Evolutionary conservation across 1,140 invertebrate genomes (phyloP), one percentile per base, ranked within the genome.

Genomic region (Chrysomallon squamiferum): DNA sequence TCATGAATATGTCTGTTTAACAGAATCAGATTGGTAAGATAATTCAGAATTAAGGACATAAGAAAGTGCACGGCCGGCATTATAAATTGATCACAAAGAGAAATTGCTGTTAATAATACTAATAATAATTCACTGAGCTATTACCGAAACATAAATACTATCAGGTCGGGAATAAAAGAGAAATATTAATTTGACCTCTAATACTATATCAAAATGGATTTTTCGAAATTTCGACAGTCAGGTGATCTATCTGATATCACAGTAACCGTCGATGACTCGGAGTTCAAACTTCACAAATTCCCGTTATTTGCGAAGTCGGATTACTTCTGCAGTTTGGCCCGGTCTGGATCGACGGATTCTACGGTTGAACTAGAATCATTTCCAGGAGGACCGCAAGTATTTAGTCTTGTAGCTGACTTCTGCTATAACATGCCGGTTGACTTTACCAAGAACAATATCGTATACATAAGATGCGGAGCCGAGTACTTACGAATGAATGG

Each of bases 341-440:
- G 41, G 18, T 20, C 22, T 3, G 27, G 25, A 18, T 25, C 29
- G 3, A 27, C 50, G 25, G 50, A 54, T 27, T 11, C 22, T 38
- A 57, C 56, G 11, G 72, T 83, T 3, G 77, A 79, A 45, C 59
- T 85, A 1, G 59, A 66, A 9, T 73, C 77, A 47, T 85, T 85
- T 64, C 83, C 83, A 0, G 83, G 83, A 3, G 83, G 82, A 18
- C 65, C 75, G 2, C 77, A 78, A n/a, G 74, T 72, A 11, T 85
- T 85, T 65, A 63, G 62, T n/a, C 54, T 75, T 1, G 77, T 85
- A 4, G 81, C 82, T 15, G 81, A 85, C 59, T 85, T 80, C 62
- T 85, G 82, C 62, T 85, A 85, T 72, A 83, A 81, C 65, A 78
- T 83, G 76, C 68, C 73, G 38, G 56, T 83, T n/a, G 71, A 78